A percentile compares a stretch with the other conserved stretches of the same genome.
Conservation (phyloP, 2,888 invertebrate species). For the Sycophila texana region DNA sequence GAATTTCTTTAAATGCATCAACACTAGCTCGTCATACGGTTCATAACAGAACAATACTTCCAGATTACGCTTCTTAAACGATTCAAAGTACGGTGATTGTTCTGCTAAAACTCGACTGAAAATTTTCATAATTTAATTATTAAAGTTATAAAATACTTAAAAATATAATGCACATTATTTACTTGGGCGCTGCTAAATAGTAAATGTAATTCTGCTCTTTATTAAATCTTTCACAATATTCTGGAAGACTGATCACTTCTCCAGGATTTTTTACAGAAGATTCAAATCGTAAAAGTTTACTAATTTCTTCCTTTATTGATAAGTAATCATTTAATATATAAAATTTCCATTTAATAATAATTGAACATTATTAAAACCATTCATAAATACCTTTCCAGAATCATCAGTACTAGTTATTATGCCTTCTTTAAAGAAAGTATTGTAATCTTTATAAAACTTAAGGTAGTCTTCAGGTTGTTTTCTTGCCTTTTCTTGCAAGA, state of each 20-base stretch:
- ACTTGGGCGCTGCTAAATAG: constrained; percentile 96
- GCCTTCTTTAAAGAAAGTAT: constrained; percentile 95
- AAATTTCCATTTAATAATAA: constrained; percentile 47
- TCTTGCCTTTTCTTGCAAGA: constrained; percentile 88
- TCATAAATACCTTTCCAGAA: constrained; percentile 83
- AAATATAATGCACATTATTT: constrained; percentile 57
- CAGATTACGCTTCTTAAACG: constrained; percentile 88
- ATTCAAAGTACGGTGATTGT: constrained; percentile 96
- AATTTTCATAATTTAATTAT: constrained; percentile 63
- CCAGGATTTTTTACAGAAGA: constrained; percentile 87
- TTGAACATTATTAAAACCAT: constrained; percentile 12
- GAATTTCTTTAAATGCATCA: constrained; percentile 92
- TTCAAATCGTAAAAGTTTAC: constrained; percentile 93
- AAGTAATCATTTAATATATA: constrained; percentile 14
- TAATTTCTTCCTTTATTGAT: constrained; percentile 86
- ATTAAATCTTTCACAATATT: constrained; percentile 87
- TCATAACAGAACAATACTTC: constrained; percentile 98
- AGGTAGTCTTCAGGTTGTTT: constrained; percentile 90
- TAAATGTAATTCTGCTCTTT: constrained; percentile 91
- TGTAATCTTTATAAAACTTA: constrained; percentile 94
- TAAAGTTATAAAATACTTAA: neutral
- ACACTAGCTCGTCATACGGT: constrained; percentile 96
- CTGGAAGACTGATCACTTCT: constrained; percentile 85
- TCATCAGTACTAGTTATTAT: constrained; percentile 90
- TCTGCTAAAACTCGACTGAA: constrained; percentile 92